Percentiles rank a stretch among this genome's conserved stretches.
These are phyloP conservation scores for Rhincodon typus DNA, from an alignment of 2,797 vertebrate genomes.

Conservation along the genomic window DNA sequence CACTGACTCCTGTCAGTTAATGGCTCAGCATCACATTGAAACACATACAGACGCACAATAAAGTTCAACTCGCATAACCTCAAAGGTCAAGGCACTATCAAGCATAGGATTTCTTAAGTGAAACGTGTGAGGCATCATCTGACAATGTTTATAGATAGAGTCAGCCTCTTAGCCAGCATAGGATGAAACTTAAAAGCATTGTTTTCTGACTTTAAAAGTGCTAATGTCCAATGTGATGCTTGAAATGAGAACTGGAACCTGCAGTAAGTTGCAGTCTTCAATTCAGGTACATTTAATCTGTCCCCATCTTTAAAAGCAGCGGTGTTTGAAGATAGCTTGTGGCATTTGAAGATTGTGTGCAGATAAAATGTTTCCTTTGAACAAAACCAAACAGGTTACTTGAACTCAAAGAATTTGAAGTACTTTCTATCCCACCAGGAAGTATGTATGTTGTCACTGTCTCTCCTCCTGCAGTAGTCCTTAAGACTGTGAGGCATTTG, in stretches of 20 bases:
- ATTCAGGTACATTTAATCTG: neutral
- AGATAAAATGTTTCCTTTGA: neutral
- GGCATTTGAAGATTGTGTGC: conserved; percentile 30
- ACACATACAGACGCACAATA: conserved; percentile 4
- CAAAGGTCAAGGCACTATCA: conserved; percentile 67
- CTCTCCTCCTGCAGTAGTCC: neutral
- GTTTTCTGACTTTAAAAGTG: conserved; percentile 56
- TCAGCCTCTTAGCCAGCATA: conserved; percentile 61
- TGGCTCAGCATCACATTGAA: conserved; percentile 64
- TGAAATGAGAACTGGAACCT: conserved; percentile 52
- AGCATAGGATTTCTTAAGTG: conserved; percentile 71
- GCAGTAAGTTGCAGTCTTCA: neutral
- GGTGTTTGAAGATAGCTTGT: conserved; percentile 20
- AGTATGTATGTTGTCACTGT: neutral
- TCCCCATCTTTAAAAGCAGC: neutral
- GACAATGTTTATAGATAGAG: conserved; percentile 70
- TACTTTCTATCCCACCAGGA: neutral
- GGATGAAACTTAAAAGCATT: conserved; percentile 71
- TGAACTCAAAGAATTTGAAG: conserved; percentile 16
- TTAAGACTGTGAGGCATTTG: neutral
- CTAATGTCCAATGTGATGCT: conserved; percentile 68
- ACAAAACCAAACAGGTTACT: conserved; percentile 13
- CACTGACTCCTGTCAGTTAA: conserved; percentile 49
- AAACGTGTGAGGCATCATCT: conserved; percentile 69
- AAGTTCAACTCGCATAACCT: conserved; percentile 51